Evolutionary conservation across 2,797 vertebrate species (phyloP).

Genomic region (Pipistrellus nathusii): DNA sequence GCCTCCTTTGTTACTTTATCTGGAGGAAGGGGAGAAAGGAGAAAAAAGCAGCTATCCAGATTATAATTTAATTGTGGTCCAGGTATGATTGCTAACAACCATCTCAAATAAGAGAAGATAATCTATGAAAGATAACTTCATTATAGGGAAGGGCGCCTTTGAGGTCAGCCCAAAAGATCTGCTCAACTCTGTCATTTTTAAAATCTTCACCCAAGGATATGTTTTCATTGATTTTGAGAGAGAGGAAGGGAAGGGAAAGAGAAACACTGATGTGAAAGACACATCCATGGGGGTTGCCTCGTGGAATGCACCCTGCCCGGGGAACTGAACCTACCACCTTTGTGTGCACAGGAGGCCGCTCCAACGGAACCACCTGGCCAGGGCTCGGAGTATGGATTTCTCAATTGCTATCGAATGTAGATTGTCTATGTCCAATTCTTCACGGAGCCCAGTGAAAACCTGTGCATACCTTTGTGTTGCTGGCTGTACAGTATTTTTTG

Average conservation of each 20-base stretch:
- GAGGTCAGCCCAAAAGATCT: not conserved
- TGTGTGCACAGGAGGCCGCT: not conserved
- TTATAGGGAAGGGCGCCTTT: conserved; percentile 2
- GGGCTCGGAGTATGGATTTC: not conserved
- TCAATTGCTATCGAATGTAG: not conserved
- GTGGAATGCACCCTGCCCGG: too few relatives aligned
- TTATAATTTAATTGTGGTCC: conserved; percentile 40
- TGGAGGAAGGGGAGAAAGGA: not conserved
- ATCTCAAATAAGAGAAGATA: too few relatives aligned
- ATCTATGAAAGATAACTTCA: too few relatives aligned
- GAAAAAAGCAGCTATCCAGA: conserved; percentile 31
- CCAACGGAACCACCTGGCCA: not conserved
- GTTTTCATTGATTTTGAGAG: not conserved
- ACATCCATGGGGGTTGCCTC: not conserved
- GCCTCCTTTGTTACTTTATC: conserved; percentile 27
- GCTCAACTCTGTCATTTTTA: not conserved
- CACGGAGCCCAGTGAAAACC: not conserved
- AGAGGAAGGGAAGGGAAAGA: not conserved
- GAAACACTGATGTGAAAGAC: not conserved
- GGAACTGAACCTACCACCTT: not conserved
- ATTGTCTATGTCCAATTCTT: conserved; percentile 34
- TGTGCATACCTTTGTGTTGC: not conserved
- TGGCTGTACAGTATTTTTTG: conserved; percentile 11
- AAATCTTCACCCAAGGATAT: not conserved
- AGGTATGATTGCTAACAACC: conserved; percentile 49